These are phyloP conservation scores for Phyllostomus hastatus DNA, from an alignment of 2,113 vertebrate genomes.

Conservation along the genomic window DNA sequence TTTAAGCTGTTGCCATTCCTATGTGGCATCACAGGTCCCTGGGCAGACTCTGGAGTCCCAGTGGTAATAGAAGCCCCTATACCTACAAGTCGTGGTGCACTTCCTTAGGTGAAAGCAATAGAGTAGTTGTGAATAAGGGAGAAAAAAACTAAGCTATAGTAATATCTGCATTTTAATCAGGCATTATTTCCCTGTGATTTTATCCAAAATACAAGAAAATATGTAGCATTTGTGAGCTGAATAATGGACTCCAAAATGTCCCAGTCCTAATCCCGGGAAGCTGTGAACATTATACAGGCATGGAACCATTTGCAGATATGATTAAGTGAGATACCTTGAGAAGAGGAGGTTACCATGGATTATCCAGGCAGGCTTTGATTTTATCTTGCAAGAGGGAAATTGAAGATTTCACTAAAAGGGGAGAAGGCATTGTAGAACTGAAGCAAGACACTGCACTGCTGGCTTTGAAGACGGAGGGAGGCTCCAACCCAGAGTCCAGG, in stretches of 20 bases:
- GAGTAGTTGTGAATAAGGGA: rapidly evolving
- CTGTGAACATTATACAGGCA: background rate
- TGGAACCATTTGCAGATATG: background rate
- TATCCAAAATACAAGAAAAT: background rate
- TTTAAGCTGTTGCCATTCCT: background rate
- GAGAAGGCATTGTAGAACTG: background rate
- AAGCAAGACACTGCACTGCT: background rate
- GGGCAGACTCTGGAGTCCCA: background rate
- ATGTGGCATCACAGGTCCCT: background rate
- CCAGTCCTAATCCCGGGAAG: background rate
- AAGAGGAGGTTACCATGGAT: background rate
- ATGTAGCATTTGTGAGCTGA: background rate
- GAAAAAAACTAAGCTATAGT: background rate
- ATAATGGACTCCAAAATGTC: background rate
- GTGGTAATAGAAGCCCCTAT: rapidly evolving
- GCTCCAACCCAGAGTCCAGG: background rate
- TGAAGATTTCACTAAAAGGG: background rate
- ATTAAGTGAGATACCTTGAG: background rate
- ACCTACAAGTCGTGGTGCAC: background rate
- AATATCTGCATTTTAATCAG: background rate
- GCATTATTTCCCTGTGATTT: background rate
- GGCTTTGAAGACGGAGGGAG: background rate
- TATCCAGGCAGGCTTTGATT: background rate
- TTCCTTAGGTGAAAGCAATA: background rate
- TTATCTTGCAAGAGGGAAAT: background rate